phyloP scores from a whole-genome alignment of 2,797 vertebrate genomes.

The Cirrhinus molitorella region DNA sequence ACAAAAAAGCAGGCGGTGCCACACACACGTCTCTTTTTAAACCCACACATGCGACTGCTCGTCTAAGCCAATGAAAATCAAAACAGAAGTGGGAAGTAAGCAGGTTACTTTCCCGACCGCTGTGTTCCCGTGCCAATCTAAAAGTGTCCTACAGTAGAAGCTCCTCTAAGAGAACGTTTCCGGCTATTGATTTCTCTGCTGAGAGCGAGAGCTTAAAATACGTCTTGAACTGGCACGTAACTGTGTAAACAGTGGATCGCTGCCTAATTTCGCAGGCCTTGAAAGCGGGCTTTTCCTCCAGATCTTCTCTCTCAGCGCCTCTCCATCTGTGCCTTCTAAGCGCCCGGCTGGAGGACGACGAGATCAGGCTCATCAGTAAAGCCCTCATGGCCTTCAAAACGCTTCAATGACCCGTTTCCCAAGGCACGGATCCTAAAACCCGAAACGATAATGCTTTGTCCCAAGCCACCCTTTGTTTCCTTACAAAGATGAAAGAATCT shows the following conservation, averaged over 20 bases:
- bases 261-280: slow-evolving; percentile 71
- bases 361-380: slow-evolving; percentile 63
- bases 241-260: slow-evolving; percentile 68
- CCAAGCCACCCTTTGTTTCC: slow-evolving; percentile 69
- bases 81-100: slow-evolving; percentile 27
- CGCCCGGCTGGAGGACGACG: slow-evolving; percentile 25
- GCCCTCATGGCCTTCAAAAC: slow-evolving; percentile 69
- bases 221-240: slow-evolving; percentile 67
- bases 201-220: slow-evolving; percentile 65
- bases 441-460: slow-evolving; percentile 73
- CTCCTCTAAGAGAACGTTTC: slow-evolving; percentile 55
- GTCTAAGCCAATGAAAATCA: slow-evolving; percentile 23
- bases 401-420: slow-evolving; percentile 68
- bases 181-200: slow-evolving; percentile 70
- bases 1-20: not conserved
- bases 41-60: not conserved
- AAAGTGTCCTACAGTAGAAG: slow-evolving; percentile 39
- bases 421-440: slow-evolving; percentile 68
- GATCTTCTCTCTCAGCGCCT: slow-evolving; percentile 55
- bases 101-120: slow-evolving; percentile 28
- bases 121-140: slow-evolving; percentile 30
- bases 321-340: slow-evolving; percentile 64
- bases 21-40: slow-evolving; percentile 20
- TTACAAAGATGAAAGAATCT: slow-evolving; percentile 70
- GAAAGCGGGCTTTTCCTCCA: slow-evolving; percentile 60